Conservation (phyloP, 2,797 vertebrate genomes). For the Aldrovandia affinis region DNA sequence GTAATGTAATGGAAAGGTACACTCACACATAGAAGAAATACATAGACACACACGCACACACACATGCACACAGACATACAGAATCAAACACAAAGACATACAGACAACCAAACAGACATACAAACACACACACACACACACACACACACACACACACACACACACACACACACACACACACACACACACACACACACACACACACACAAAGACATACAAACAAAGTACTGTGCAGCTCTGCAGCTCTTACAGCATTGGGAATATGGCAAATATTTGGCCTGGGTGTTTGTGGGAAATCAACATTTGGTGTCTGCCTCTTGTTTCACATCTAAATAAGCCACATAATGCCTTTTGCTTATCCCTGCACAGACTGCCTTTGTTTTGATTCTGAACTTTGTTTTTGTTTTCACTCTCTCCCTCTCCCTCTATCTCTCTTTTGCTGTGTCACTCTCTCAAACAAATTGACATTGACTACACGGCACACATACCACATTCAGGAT, state of each 20-base stretch:
- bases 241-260: background rate
- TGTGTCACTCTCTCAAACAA: background rate
- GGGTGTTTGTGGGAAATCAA: background rate
- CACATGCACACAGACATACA: background rate
- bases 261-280: background rate
- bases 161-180: background rate
- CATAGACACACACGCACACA: background rate
- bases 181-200: background rate
- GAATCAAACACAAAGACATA: background rate
- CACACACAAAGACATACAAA: background rate
- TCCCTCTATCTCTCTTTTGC: background rate
- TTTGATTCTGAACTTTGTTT: background rate
- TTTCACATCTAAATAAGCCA: background rate
- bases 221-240: background rate
- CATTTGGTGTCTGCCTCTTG: background rate
- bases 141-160: slow-evolving; percentile 4
- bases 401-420: background rate
- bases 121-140: background rate
- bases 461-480: no score
- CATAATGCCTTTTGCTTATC: background rate
- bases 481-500: no score
- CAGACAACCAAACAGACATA: background rate
- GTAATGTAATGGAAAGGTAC: no score
- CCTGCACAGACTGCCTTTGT: background rate
- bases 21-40: no score